phyloP scores from a whole-genome alignment of 2,797 vertebrate species.

The Gymnoscopelus microlampas region DNA sequence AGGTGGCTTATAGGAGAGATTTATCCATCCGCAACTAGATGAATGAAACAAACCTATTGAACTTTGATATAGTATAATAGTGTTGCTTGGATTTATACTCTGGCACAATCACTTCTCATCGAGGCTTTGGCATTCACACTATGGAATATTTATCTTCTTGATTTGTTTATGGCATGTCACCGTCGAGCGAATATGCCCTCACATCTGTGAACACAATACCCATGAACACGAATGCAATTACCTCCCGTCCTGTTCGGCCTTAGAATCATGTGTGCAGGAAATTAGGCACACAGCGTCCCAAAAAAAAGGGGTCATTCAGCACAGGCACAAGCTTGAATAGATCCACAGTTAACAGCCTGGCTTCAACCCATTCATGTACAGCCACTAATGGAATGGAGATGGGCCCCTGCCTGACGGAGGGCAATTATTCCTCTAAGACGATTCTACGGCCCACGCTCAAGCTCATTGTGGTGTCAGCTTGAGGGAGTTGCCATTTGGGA shows the following conservation, averaged over 20 bases:
- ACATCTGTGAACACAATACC: conserved; percentile 41
- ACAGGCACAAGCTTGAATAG: conserved; percentile 47
- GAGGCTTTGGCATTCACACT: conserved; percentile 6
- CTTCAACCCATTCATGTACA: conserved; percentile 52
- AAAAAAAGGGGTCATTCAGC: conserved; percentile 40
- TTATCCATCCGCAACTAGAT: conserved; percentile 42
- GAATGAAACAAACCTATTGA: conserved; percentile 50
- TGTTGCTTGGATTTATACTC: conserved; percentile 9
- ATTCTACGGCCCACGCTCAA: conserved; percentile 32
- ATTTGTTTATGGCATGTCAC: conserved; percentile 29
- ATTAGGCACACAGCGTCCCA: conserved; percentile 44
- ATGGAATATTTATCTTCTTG: conserved; percentile 44
- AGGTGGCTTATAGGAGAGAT: conserved; percentile 38
- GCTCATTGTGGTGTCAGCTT: conserved; percentile 52
- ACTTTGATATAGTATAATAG: conserved; percentile 35
- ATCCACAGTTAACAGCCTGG: conserved; percentile 53
- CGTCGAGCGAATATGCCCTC: conserved; percentile 10
- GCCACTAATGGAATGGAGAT: conserved; percentile 65
- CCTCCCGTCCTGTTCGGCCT: conserved; percentile 36
- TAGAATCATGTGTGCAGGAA: conserved; percentile 33
- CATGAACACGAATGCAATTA: conserved; percentile 56
- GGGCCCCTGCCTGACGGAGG: conserved; percentile 45
- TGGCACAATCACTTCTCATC: conserved; percentile 21
- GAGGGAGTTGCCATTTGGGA: conserved; percentile 63
- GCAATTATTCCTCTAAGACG: conserved; percentile 59